Evolutionary conservation across 1,140 invertebrate genomes (phyloP).

Genomic region (Nebria ingens): DNA sequence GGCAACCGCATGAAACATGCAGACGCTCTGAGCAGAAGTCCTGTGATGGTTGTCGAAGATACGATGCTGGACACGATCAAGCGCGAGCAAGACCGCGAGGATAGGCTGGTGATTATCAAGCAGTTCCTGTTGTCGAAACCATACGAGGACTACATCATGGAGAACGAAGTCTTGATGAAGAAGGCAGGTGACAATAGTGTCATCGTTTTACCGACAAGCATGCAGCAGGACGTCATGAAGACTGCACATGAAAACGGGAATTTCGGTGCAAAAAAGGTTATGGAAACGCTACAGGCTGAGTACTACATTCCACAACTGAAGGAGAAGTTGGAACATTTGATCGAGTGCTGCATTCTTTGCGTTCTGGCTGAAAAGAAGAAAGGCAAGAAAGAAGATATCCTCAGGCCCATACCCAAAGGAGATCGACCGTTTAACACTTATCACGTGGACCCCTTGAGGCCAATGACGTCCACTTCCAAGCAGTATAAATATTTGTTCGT

Average conservation of each 20-base stretch:
- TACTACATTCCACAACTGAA: background rate
- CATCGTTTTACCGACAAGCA: background rate
- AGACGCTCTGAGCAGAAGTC: conserved; percentile 19
- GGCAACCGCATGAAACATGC: conserved; percentile 30
- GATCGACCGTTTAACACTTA: conserved; percentile 19
- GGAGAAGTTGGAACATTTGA: conserved; percentile 25
- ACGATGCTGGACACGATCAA: conserved; percentile 7
- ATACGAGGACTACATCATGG: background rate
- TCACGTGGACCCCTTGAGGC: conserved; percentile 29
- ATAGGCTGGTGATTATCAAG: conserved; percentile 10
- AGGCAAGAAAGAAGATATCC: conserved; percentile 30
- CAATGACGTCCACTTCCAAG: conserved; percentile 23
- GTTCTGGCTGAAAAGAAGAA: conserved; percentile 25
- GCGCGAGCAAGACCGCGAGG: conserved; percentile 5
- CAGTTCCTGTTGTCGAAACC: conserved; percentile 1
- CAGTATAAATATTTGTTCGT: conserved; percentile 25
- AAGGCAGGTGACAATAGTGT: background rate
- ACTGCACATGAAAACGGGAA: conserved; percentile 24
- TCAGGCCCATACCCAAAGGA: conserved; percentile 26
- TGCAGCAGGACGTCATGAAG: conserved; percentile 16
- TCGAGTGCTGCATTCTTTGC: conserved; percentile 26
- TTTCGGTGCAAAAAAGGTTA: conserved; percentile 16
- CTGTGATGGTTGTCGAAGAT: conserved; percentile 4
- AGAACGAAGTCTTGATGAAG: background rate
- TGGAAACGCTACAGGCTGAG: background rate